Conservation (phyloP, 1,140 invertebrate genomes). For the Dendrolimus kikuchii region DNA sequence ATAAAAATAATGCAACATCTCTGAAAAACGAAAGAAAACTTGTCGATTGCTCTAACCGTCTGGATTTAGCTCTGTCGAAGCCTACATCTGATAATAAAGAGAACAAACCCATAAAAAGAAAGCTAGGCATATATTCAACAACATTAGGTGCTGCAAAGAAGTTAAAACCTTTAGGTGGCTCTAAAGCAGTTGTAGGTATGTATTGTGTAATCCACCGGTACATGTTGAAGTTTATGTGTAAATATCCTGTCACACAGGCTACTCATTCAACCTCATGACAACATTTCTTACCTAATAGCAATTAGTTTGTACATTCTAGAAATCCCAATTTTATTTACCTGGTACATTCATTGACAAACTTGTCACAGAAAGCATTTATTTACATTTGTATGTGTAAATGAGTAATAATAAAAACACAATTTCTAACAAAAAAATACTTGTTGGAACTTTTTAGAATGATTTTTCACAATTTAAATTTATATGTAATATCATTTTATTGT, state of each 20-base stretch:
- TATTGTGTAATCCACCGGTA: constrained; percentile 18
- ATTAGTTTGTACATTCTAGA: too few relatives aligned
- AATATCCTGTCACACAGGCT: neutral
- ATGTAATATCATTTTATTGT: too few relatives aligned
- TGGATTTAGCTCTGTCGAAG: constrained; percentile 25
- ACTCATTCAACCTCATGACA: neutral
- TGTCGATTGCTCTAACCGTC: constrained; percentile 20
- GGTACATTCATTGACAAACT: too few relatives aligned
- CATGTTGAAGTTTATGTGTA: neutral
- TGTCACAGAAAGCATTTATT: too few relatives aligned
- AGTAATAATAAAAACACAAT: too few relatives aligned
- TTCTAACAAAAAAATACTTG: too few relatives aligned
- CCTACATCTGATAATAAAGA: constrained; percentile 43
- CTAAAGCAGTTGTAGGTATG: constrained; percentile 39
- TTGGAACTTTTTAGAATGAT: too few relatives aligned
- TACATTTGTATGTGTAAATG: too few relatives aligned
- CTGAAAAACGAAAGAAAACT: constrained; percentile 44
- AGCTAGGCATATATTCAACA: constrained; percentile 48
- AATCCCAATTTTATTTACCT: too few relatives aligned
- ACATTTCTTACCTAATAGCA: too few relatives aligned
- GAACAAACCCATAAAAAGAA: constrained; percentile 53
- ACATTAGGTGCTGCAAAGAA: constrained; percentile 60
- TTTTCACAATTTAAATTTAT: too few relatives aligned
- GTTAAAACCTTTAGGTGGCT: constrained; percentile 47
- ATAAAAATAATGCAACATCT: constrained; percentile 58